Conservation (phyloP, 1,140 invertebrate species). For the Nautilus pompilius region DNA sequence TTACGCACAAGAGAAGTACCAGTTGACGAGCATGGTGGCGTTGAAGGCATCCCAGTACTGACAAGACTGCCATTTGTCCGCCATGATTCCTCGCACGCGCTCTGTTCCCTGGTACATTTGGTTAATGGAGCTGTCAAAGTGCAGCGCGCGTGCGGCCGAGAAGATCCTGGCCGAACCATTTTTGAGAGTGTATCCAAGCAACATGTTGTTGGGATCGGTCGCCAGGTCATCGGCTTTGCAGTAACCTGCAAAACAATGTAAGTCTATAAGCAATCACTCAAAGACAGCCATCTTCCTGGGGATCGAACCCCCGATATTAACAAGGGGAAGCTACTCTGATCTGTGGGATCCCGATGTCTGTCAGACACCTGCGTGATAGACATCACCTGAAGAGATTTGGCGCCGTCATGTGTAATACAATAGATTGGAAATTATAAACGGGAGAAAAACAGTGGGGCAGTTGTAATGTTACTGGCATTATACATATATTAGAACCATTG, state of each 20-base stretch:
- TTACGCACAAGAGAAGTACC: constrained; percentile 34
- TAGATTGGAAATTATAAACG: no score
- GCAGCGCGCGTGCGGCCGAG: constrained; percentile 21
- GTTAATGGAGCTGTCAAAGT: constrained; percentile 13
- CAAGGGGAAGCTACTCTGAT: no score
- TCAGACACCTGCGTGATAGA: no score
- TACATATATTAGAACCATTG: no score
- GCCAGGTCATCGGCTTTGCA: constrained; percentile 15
- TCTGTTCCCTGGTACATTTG: constrained; percentile 23
- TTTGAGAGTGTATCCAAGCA: constrained; percentile 22
- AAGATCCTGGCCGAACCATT: constrained; percentile 14
- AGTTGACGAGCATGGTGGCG: constrained; percentile 31
- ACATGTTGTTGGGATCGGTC: constrained; percentile 6
- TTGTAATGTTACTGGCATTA: no score
- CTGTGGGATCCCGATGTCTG: no score
- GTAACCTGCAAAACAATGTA: constrained; percentile 13
- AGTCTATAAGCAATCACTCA: no score
- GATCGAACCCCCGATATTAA: no score
- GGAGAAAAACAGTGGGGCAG: no score
- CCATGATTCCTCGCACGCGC: constrained; percentile 23
- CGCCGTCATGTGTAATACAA: no score
- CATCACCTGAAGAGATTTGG: no score
- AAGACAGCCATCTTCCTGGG: no score
- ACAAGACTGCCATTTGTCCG: constrained; percentile 35
- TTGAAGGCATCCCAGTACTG: constrained; percentile 30